These are phyloP conservation scores for Brachionus sp. DNA, from an alignment of 1,140 invertebrate genomes.

Conservation along the genomic window DNA sequence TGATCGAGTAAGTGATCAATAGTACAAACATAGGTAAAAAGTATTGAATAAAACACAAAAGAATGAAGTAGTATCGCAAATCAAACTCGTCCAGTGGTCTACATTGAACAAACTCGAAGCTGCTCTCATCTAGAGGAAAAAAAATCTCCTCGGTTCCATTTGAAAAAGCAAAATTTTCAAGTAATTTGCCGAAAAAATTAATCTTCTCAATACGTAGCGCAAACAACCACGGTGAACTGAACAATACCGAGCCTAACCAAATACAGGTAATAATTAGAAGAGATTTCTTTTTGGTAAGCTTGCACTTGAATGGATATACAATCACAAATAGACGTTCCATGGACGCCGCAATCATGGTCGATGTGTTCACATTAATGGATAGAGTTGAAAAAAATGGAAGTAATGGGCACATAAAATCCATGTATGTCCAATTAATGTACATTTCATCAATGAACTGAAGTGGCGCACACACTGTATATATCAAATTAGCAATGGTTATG, in stretches of 20 bases:
- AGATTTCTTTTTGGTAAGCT: neutral
- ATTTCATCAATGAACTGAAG: conserved; percentile 21
- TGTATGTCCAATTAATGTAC: neutral
- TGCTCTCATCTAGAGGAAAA: neutral
- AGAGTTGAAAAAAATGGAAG: conserved; percentile 13
- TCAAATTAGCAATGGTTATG: conserved; percentile 42
- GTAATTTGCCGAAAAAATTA: neutral
- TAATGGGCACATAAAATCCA: conserved; percentile 17
- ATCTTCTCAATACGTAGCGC: neutral
- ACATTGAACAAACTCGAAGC: neutral
- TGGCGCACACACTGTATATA: conserved; percentile 37
- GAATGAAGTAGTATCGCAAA: neutral
- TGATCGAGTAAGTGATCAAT: neutral
- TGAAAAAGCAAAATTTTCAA: neutral
- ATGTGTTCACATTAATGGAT: conserved; percentile 40
- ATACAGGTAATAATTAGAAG: neutral
- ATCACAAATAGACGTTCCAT: conserved; percentile 30
- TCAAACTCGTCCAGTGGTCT: neutral
- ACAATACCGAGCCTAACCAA: neutral
- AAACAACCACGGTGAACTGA: conserved; percentile 6
- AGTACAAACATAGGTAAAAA: conserved; percentile 32
- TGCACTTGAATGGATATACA: conserved; percentile 30
- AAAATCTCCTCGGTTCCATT: neutral
- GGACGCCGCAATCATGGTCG: conserved; percentile 36
- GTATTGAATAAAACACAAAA: conserved; percentile 25